These are phyloP conservation scores for Anastrepha obliqua DNA, from an alignment of 1,140 invertebrate genomes.

Conservation along the genomic window DNA sequence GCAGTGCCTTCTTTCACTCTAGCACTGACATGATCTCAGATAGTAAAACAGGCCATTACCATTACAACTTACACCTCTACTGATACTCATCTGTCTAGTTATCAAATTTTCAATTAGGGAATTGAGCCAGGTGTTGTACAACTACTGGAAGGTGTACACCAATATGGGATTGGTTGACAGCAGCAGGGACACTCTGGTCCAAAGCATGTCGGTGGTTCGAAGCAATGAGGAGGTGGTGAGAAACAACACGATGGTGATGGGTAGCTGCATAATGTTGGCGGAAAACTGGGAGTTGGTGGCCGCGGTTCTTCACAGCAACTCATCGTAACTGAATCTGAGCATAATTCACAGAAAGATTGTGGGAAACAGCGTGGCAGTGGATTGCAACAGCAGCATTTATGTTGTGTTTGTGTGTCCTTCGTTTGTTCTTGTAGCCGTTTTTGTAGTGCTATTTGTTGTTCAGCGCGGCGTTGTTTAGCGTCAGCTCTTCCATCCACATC, in stretches of 20 bases:
- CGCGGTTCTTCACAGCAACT: not conserved
- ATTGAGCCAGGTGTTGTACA: not conserved
- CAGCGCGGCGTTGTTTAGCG: not conserved
- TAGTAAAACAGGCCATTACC: no score
- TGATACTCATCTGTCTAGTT: no score
- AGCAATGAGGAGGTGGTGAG: not conserved
- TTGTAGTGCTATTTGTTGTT: not conserved
- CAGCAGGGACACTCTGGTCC: constrained; percentile 3
- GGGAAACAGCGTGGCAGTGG: not conserved
- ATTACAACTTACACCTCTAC: no score
- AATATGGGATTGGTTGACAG: not conserved
- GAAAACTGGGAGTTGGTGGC: not conserved
- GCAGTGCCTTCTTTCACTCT: no score
- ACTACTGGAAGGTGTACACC: not conserved
- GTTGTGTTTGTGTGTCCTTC: not conserved
- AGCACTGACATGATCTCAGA: no score
- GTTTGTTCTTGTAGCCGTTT: constrained; percentile 18
- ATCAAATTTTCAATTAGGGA: not conserved
- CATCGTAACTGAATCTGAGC: not conserved
- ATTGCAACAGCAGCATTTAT: not conserved
- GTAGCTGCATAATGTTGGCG: not conserved
- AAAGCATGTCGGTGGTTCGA: not conserved
- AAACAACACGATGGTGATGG: constrained; percentile 1
- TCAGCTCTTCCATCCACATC: not conserved
- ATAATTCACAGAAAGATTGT: not conserved